Conservation (phyloP, 2,113 vertebrate genomes). For the Nematolebias whitei region DNA sequence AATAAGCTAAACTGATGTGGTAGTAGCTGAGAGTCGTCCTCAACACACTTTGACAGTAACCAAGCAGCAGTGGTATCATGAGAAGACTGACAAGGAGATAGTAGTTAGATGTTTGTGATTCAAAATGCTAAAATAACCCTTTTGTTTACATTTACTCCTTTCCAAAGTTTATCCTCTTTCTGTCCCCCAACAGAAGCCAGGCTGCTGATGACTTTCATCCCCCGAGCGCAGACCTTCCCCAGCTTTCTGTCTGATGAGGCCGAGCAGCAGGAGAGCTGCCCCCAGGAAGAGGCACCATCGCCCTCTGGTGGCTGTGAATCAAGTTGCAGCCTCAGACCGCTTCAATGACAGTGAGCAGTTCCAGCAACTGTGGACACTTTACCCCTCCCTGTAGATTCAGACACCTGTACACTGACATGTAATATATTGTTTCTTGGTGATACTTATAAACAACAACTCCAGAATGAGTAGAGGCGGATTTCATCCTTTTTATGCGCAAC, state of each 20-base stretch:
- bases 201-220: constrained; percentile 87
- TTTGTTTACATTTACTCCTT: no score
- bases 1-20: no score
- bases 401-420: constrained; percentile 76
- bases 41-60: constrained; percentile 18
- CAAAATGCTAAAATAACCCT: not conserved
- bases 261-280: constrained; percentile 69
- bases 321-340: constrained; percentile 85
- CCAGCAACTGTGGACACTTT: constrained; percentile 72
- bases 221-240: constrained; percentile 94
- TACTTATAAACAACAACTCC: constrained; percentile 30
- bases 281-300: constrained; percentile 82
- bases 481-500: constrained; percentile 48
- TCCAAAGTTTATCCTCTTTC: not conserved
- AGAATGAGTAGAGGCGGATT: constrained; percentile 30
- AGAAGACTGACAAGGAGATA: not conserved
- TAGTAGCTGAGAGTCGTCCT: no score
- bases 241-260: constrained; percentile 89
- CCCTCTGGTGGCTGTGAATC: constrained; percentile 88
- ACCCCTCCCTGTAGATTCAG: constrained; percentile 67
- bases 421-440: constrained; percentile 66
- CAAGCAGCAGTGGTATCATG: constrained; percentile 49
- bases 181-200: constrained; percentile 77
- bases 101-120: not conserved
- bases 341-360: constrained; percentile 85